A percentile compares a stretch with the other conserved stretches of the same genome.
Evolutionary conservation across 1,140 invertebrate species (phyloP).

Genomic region (Philopotamus ludificatus): DNA sequence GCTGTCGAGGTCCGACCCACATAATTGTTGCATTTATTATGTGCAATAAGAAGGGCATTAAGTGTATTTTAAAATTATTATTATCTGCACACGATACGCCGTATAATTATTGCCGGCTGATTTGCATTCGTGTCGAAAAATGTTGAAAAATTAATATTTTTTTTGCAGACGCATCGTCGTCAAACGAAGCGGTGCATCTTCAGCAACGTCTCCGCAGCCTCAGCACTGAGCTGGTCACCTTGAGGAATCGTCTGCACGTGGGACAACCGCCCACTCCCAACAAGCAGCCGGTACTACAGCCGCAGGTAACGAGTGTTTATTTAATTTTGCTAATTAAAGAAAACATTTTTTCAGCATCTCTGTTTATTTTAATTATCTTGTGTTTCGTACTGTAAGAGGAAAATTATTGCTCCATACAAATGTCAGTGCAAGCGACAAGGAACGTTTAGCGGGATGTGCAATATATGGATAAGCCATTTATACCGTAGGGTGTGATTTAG

Average conservation of each 20-base stretch:
- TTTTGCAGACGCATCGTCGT: constrained; percentile 84
- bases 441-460: too few species aligned
- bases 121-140: too few species aligned
- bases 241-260: constrained; percentile 81
- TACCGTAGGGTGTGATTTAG: too few species aligned
- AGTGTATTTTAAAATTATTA: constrained; percentile 1
- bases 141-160: too few species aligned
- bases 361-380: too few species aligned
- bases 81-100: constrained; percentile 8
- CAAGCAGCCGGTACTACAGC: constrained; percentile 32
- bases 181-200: constrained; percentile 88
- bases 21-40: constrained; percentile 28
- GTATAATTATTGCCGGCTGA: neutral
- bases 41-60: constrained; percentile 4
- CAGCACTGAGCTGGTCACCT: constrained; percentile 84
- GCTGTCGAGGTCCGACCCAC: neutral
- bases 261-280: constrained; percentile 54
- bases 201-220: constrained; percentile 85
- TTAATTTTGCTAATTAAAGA: too few species aligned
- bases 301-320: constrained; percentile 30
- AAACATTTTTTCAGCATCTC: too few species aligned
- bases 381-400: too few species aligned
- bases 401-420: too few species aligned
- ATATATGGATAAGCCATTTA: too few species aligned
- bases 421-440: too few species aligned